Evolutionary conservation across 2,797 vertebrate genomes (phyloP), one percentile per base, ranked within the genome.

Genomic region (Oreortyx pictus): DNA sequence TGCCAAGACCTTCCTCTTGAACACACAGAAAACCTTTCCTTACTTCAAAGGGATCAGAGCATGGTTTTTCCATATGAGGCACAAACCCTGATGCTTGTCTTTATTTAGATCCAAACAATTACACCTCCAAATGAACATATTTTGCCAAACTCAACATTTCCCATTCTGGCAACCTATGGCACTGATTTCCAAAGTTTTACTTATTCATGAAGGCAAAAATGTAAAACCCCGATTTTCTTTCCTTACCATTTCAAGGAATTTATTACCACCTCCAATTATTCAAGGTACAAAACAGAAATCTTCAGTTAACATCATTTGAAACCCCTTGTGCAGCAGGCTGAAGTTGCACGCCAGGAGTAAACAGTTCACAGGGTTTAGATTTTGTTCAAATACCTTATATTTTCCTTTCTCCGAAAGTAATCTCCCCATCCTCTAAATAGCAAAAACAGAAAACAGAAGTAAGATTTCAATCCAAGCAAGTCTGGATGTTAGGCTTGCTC

Each of bases 281-380:
- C 82, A 88, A 52, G 47, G 33, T 80, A 41, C 17, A 41, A 83
- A 57, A 41, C 73, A 39, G 67, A 77, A 95, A 88, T 93, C 84
- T 92, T 76, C 47, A 71, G 77, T 83, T 82, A 82, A 89, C 88
- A 39, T 80, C 94, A 91, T 77, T 94, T 54, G 65, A 90, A 90
- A 91, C 52, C 49, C 80, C 54, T 54, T 56, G 77, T 49, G 17
- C 65, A 86, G 22, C 25, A 50, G 50, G 23, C 72, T 14, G 20
- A 92, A 54, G 44, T 64, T 74, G 22, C 10, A 60, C 14, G 44
- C 35, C 35, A 77, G 73, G 74, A n/a, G 44, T 62, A 27, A 52
- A 59, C 49, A 33, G 35, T 64, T 57, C 79, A 52, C 50, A 4
- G 10, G 54, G 22, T 82, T 74, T 57, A 22, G 56, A 57, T 14